Conservation (phyloP, 2,113 vertebrate genomes). For the Canis aureus region DNA sequence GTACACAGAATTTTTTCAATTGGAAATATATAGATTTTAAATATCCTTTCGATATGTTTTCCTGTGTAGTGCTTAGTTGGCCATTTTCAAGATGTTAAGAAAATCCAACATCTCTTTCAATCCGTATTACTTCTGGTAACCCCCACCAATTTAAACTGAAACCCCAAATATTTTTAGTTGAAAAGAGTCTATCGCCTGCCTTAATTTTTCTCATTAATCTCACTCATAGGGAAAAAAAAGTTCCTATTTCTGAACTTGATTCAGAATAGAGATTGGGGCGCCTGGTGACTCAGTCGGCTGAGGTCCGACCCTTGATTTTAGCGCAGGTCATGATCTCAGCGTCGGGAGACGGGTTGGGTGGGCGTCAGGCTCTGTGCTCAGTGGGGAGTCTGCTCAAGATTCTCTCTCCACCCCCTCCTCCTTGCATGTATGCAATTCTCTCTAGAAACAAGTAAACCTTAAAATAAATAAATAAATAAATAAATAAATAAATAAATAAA, state of each 20-base stretch:
- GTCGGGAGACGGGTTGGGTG: accelerated
- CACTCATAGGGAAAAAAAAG: neutral
- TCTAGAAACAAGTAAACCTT: neutral
- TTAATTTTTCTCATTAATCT: conserved; percentile 4
- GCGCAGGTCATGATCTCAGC: neutral
- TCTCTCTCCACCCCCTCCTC: neutral
- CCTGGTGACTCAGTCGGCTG: neutral
- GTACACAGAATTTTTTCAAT: neutral
- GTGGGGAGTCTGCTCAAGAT: neutral
- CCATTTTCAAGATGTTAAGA: neutral
- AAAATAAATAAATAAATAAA: neutral
- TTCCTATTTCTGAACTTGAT: conserved; percentile 14
- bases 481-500: neutral
- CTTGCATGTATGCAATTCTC: neutral
- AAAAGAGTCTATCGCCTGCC: neutral
- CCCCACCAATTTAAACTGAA: neutral
- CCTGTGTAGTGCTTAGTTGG: neutral
- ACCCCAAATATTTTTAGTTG: conserved; percentile 21
- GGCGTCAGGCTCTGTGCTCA: neutral
- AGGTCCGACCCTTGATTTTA: neutral
- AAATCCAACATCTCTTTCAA: conserved; percentile 35
- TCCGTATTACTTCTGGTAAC: neutral
- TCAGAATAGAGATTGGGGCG: neutral
- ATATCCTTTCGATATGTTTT: neutral
- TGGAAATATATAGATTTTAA: neutral